Percentiles rank a stretch among this genome's conserved stretches.
phyloP scores from a whole-genome alignment of 37 sponge, comb jelly and placozoan genomes.

The Chondrosia reniformis region DNA sequence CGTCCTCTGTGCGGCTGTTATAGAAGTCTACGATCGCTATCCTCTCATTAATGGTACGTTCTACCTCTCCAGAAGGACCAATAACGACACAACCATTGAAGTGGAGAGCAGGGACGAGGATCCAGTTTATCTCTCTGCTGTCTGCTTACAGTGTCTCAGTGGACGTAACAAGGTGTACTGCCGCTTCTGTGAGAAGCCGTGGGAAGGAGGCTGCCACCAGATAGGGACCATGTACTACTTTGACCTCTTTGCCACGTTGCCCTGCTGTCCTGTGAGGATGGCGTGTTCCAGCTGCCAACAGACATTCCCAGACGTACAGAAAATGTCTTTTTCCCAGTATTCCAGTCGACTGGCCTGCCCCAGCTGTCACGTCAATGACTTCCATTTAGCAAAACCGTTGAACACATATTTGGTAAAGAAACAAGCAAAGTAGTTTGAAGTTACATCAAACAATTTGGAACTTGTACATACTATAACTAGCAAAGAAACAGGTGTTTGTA shows the following conservation, averaged over 20 bases:
- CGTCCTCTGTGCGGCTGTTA: constrained; percentile 57
- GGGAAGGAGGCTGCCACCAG: constrained; percentile 85
- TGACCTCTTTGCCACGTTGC: constrained; percentile 85
- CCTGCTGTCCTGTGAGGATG: constrained; percentile 70
- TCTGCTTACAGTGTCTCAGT: constrained; percentile 76
- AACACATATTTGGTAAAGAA: not conserved
- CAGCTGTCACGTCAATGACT: constrained; percentile 69
- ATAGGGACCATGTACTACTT: constrained; percentile 91
- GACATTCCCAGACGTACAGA: constrained; percentile 48
- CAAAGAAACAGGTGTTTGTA: too few relatives aligned
- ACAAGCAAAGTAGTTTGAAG: not conserved
- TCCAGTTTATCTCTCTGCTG: constrained; percentile 63
- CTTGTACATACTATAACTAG: too few relatives aligned
- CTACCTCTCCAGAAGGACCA: constrained; percentile 65
- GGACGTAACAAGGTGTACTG: constrained; percentile 70
- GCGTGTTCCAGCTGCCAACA: constrained; percentile 73
- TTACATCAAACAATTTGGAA: too few relatives aligned
- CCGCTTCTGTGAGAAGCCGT: constrained; percentile 57
- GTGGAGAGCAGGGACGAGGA: constrained; percentile 69
- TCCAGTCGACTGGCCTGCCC: constrained; percentile 63
- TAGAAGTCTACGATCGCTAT: constrained; percentile 88
- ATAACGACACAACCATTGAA: constrained; percentile 36
- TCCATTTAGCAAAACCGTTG: constrained; percentile 80
- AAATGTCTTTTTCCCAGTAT: constrained; percentile 68
- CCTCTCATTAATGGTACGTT: constrained; percentile 88